Evolutionary conservation across 1,140 invertebrate species (phyloP).

Genomic region (Hormaphis cornu): DNA sequence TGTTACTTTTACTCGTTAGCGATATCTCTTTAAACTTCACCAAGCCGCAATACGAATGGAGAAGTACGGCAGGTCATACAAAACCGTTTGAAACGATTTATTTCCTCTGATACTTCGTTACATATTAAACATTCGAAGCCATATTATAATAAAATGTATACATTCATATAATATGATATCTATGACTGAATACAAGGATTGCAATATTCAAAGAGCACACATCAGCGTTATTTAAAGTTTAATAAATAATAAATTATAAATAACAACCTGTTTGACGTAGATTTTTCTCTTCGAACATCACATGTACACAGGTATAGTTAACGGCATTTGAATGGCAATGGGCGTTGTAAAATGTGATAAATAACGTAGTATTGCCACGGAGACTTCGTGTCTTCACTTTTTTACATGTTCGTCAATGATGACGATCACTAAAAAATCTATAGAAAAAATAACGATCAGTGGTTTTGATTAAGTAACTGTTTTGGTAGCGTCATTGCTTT

Average conservation of each 20-base stretch:
- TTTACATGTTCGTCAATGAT: background rate
- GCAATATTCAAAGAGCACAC: constrained; percentile 14
- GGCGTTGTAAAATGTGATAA: constrained; percentile 17
- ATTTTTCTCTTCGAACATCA: background rate
- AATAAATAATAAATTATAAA: constrained; percentile 10
- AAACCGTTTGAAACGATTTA: constrained; percentile 10
- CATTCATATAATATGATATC: too few relatives aligned
- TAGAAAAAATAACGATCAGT: too few relatives aligned
- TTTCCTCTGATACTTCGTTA: background rate
- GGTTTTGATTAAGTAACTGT: too few relatives aligned
- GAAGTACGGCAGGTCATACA: background rate
- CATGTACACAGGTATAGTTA: too few relatives aligned
- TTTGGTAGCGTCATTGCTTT: too few relatives aligned
- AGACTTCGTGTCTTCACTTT: constrained; percentile 5
- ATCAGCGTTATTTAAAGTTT: background rate
- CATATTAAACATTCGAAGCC: constrained; percentile 5
- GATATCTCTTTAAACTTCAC: background rate
- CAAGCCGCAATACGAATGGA: background rate
- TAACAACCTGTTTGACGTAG: constrained; percentile 16
- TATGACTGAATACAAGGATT: background rate
- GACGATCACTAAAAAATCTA: background rate
- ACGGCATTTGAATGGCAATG: constrained; percentile 22
- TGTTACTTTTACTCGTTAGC: too few relatives aligned
- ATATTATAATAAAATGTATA: too few relatives aligned
- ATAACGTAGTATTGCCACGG: constrained; percentile 5